Conservation (phyloP, 2,797 vertebrate genomes). For the Amphiprion clarkii region DNA sequence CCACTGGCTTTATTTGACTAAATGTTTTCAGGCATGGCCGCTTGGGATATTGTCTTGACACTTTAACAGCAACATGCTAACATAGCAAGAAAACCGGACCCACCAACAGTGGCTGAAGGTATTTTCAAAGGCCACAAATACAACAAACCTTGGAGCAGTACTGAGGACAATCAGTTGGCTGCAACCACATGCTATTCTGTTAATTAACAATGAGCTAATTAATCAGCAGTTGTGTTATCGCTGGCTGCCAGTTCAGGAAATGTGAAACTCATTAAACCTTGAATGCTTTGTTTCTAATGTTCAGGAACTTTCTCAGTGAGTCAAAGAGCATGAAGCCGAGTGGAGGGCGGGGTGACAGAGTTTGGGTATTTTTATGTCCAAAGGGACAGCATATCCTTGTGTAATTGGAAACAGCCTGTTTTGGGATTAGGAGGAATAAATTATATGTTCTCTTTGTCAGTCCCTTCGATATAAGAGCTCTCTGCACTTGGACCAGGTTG, state of each 20-base stretch:
- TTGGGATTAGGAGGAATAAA: neutral
- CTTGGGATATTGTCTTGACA: neutral
- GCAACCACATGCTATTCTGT: neutral
- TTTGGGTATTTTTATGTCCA: neutral
- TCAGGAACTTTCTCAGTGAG: neutral
- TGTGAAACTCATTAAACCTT: neutral
- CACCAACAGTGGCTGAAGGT: neutral
- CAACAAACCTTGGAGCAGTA: neutral
- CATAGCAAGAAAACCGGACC: neutral
- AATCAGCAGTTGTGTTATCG: neutral
- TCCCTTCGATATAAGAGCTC: neutral
- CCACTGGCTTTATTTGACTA: too few species aligned
- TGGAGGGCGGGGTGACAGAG: neutral
- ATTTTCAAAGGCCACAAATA: slow-evolving; percentile 10
- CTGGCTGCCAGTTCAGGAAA: neutral
- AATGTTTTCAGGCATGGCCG: neutral
- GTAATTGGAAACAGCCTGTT: neutral
- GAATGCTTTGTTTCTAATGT: neutral
- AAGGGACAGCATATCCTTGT: neutral
- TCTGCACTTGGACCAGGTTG: neutral
- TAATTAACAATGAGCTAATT: slow-evolving; percentile 23
- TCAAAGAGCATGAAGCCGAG: neutral
- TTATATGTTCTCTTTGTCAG: neutral
- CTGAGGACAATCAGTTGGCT: neutral
- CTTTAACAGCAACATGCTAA: slow-evolving; percentile 8